A percentile compares a stretch with the other conserved stretches of the same genome.
Evolutionary conservation across 2,113 vertebrate genomes (phyloP).

Genomic region (Craseonycteris thonglongyai): DNA sequence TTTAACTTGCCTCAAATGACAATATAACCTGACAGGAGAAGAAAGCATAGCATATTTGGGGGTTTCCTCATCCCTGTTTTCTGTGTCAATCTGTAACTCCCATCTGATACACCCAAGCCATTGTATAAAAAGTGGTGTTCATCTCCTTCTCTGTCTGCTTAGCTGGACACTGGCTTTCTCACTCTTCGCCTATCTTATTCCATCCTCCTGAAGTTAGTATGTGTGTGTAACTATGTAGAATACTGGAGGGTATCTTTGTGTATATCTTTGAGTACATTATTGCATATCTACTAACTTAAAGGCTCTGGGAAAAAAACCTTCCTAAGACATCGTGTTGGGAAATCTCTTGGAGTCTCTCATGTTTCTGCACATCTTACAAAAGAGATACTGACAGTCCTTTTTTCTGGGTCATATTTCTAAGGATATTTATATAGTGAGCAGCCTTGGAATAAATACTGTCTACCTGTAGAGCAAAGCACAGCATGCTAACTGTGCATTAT

Average conservation of each 20-base stretch:
- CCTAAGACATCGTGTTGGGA: background rate
- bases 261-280: background rate
- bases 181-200: background rate
- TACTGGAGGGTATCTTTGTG: background rate
- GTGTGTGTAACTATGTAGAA: background rate
- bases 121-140: background rate
- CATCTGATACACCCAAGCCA: background rate
- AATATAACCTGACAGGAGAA: background rate
- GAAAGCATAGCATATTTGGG: background rate
- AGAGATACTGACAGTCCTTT: background rate
- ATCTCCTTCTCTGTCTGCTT: background rate
- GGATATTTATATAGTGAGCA: background rate
- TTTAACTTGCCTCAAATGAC: background rate
- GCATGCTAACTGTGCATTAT: background rate
- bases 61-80: background rate
- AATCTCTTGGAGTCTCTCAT: background rate
- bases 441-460: background rate
- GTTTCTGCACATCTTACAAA: background rate
- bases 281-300: background rate
- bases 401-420: background rate
- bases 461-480: background rate
- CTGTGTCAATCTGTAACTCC: background rate
- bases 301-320: background rate
- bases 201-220: background rate
- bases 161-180: background rate